Evolutionary conservation across 2,113 vertebrate genomes (phyloP).

Genomic region (Megaptera novaeangliae): DNA sequence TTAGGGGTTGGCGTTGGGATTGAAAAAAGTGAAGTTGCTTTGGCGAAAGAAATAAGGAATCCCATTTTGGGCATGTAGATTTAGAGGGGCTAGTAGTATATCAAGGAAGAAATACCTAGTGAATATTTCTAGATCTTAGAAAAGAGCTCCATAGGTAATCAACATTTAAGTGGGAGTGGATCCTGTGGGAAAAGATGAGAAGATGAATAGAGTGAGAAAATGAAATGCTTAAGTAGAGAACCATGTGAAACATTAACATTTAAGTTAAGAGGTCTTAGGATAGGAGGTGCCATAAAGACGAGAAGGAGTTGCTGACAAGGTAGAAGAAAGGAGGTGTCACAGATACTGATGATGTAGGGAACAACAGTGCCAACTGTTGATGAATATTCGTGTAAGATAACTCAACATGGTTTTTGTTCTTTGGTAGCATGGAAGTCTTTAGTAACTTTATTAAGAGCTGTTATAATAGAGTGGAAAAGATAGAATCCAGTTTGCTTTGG

Average conservation of each 20-base stretch:
- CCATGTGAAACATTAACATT: background rate
- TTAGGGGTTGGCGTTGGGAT: background rate
- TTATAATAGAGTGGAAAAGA: background rate
- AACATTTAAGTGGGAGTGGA: background rate
- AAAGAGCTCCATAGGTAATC: background rate
- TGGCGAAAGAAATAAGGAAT: background rate
- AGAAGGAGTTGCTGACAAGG: background rate
- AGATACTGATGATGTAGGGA: background rate
- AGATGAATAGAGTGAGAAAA: background rate
- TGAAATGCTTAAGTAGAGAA: background rate
- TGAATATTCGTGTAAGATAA: background rate
- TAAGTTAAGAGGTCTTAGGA: background rate
- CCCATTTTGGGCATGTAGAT: background rate
- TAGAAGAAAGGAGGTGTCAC: background rate
- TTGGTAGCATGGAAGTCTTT: background rate
- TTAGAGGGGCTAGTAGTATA: background rate
- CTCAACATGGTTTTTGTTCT: background rate
- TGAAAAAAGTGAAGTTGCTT: background rate
- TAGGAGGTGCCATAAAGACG: background rate
- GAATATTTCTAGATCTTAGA: background rate
- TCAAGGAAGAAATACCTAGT: background rate
- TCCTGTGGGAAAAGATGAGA: background rate
- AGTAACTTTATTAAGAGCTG: background rate
- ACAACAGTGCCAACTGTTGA: background rate
- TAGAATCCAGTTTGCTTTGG: background rate